Percentiles rank a stretch among this genome's conserved stretches.
Conservation (phyloP, 2,113 vertebrate species). For the Phaethon lepturus region DNA sequence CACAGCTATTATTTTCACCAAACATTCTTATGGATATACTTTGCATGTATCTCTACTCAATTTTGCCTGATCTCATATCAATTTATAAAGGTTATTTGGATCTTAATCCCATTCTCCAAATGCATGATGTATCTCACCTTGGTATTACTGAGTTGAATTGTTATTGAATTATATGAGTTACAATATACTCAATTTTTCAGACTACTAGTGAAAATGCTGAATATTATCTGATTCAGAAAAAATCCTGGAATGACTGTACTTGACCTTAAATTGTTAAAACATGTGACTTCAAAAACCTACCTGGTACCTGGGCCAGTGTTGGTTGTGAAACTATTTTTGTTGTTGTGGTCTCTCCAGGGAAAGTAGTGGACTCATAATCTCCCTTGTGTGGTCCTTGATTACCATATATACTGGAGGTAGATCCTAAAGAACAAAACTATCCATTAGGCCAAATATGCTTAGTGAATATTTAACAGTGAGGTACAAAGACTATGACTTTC, state of each 20-base stretch:
- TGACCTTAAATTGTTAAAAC: not conserved
- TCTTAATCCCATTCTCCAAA: not conserved
- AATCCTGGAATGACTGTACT: not conserved
- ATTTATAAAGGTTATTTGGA: not conserved
- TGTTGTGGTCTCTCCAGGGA: not conserved
- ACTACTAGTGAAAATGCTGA: not conserved
- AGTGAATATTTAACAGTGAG: not conserved
- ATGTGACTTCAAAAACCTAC: not conserved
- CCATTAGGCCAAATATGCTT: not conserved
- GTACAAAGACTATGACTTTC: not conserved
- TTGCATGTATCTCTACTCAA: not conserved
- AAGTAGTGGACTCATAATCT: not conserved
- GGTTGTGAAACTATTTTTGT: not conserved
- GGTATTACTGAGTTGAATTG: not conserved
- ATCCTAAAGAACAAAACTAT: slow-evolving; percentile 12
- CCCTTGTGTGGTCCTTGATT: not conserved
- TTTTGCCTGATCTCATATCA: not conserved
- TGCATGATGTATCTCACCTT: not conserved
- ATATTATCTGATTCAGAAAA: not conserved
- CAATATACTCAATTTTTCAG: not conserved
- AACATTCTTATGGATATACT: not conserved
- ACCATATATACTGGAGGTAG: not conserved
- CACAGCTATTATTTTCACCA: not conserved
- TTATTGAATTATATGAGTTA: not conserved
- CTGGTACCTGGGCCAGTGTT: not conserved